Evolutionary conservation across 1,140 invertebrate genomes (phyloP), one percentile per base, ranked within the genome.

Genomic region (Holcopasites calliopsidis): DNA sequence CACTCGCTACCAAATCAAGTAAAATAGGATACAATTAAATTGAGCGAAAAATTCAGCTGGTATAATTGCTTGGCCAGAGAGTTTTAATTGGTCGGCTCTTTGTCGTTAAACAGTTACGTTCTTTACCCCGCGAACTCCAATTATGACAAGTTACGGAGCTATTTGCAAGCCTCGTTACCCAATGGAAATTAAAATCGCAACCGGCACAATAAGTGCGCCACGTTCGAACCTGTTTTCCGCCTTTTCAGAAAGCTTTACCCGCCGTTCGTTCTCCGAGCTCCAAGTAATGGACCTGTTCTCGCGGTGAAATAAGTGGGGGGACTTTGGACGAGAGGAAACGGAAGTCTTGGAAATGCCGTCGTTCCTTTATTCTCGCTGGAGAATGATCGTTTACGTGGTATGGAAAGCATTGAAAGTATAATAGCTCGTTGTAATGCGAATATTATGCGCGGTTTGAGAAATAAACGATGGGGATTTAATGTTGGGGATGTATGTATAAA

Each of bases 101-200:
- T 13, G n/a, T 61, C 69, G 23, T 71, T 71, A 71, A 49, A 13
- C 7, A 31, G 23, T 26, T 61, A 35, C 55, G n/a, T 61, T 71
- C 61, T 50, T 50, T 38, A 50, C 18, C n/a, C 6, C 0, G 11
- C 31, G 1, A 71, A 31, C 57, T 40, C 31, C 55, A 50, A 61
- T 71, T 71, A 61, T 50, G 57, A 38, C 40, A 42, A 58, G 10
- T 61, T 38, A 40, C 57, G 44, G 21, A n/a, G 28, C 44, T 61
- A 21, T 40, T 69, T 60, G 57, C 68, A n/a, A 54, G 11, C 16
- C 55, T 38, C 28, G 21, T 71, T 71, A 55, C 23, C 44, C 21
- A 61, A n/a, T 71, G 69, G 57, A 71, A 61, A 71, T 61, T 38
- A 71, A 50, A 61, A 38, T 71, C 18, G 16, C 10, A 21, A 2